Evolutionary conservation across 1,140 invertebrate genomes (phyloP), one percentile per base, ranked within the genome.

Genomic region (Tetramorium parvispinum): DNA sequence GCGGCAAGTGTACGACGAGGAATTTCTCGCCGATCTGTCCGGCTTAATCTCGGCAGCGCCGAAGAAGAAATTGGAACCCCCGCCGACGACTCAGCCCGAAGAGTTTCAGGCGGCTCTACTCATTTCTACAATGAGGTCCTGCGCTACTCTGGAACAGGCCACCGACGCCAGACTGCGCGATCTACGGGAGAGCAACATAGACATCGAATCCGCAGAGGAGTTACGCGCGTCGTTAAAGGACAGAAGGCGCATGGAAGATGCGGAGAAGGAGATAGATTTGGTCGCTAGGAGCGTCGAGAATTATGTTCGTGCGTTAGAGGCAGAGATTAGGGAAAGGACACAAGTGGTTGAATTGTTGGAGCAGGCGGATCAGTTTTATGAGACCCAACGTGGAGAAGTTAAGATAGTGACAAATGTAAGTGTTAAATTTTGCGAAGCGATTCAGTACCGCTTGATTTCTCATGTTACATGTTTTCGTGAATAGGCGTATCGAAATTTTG

Each of bases 401-500:
- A 99, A 98, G 96, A 97, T 98, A 91, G 98, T 99, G 40, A 97
- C 97, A 57, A 98, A 98, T 96, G 98, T 98, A 96, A 97, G 97
- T 97, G 86, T 10, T 6, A 70, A 13, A 68, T 3, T 63, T 63
- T 63, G 10, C 16, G 7, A 24, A 32, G 37, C 0, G 3, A 55
- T 68, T n/a, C 4, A 18, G 37, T 61, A 27, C 5, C 10, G 0
- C 6, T 57, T 32, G 2, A 32, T 55, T 61, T 68, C 10, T 70
- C 18, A 73, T 40, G 24, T 51, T 21, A 46, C 1, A 49, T 81
- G 76, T 76, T 85, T 51, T 92, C 8, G 16, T 91, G 91, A 93
- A 51, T 90, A 98, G 98, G 98, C 98, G 8, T 99, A 99, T 93
- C 98, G 98, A 95, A 98, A 98, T 92, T 99, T 99, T 96, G 98